These are phyloP conservation scores for Trachelipus rathkii DNA, from an alignment of 1,140 invertebrate species.

Conservation along the genomic window DNA sequence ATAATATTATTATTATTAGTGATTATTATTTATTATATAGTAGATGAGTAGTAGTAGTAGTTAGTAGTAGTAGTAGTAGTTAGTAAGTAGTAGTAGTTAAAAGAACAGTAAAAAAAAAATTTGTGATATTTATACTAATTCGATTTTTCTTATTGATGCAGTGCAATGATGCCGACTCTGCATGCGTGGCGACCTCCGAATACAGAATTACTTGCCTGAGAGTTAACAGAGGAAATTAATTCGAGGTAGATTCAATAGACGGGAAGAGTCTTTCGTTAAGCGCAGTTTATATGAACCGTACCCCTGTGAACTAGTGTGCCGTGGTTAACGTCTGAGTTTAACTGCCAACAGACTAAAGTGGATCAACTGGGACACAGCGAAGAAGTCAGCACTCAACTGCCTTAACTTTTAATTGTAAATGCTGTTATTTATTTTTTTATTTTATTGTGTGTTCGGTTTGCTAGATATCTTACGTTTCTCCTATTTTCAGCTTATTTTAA, in stretches of 20 bases:
- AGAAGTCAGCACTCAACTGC: neutral
- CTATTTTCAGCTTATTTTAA: no score
- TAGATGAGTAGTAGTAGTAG: no score
- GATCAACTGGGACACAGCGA: neutral
- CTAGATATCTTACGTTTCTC: no score
- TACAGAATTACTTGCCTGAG: neutral
- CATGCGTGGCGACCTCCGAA: neutral
- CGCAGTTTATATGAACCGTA: neutral
- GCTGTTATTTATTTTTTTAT: neutral
- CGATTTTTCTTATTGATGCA: no score
- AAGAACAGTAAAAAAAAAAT: no score
- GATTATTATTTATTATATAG: no score
- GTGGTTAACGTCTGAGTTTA: neutral
- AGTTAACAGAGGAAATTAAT: conserved; percentile 1
- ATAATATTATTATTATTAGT: no score
- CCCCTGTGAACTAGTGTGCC: neutral
- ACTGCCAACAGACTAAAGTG: neutral
- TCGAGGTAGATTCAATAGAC: neutral
- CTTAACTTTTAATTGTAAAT: neutral
- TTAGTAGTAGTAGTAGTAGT: no score
- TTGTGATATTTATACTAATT: no score
- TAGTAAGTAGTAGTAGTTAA: no score
- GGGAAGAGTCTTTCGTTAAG: neutral
- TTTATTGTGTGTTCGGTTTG: no score
- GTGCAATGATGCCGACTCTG: neutral